Base-by-base conservation (phyloP, 2,113 vertebrate genomes). In the Sprattus sprattus region DNA sequence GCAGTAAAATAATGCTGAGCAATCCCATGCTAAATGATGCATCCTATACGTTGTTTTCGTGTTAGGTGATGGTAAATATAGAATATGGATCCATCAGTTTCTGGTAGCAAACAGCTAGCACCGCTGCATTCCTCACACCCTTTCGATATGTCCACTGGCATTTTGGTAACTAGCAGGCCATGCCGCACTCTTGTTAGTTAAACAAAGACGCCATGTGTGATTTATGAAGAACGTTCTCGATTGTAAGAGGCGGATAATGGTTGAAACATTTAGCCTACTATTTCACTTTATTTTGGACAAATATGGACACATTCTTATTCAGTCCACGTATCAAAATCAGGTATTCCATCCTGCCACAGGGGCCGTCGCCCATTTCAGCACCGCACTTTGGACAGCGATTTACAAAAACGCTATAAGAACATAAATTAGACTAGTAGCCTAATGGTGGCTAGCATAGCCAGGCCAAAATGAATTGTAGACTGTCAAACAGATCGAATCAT, bases 341-440 rank as follows among this genome's bases (percentile, higher is more conserved):
- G 82, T 82, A 22, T 54, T 32, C n/a, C 32, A 52, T 32, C n/a
- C 32, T 57, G 64, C 20, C 13, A 82, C 45, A 22, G 44, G 78
- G 86, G 75, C 86, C 88, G 75, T 88, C 84, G 88, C 88, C 89
- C 88, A 88, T 91, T 91, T 92, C 90, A 91, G 91, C 89, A 91
- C 89, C 87, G 45, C 44, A 67, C 49, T 49, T 1, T 47, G 86
- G 89, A 91, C 89, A 91, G 91, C 91, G 88, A 84, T 82, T 11
- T 8, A 54, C 46, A 8, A 81, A 81, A 83, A 44, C 50, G 2
- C 82, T 39, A 39, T 15, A 44, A 45, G 20, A 15, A 83, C 44
- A 18, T 28, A 2, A 71, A 46, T n/a, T 47, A 45, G 11, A 25
- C 47, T 32, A 9, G 25, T 46, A 60, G 28, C 15, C 52, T 44